These are phyloP conservation scores for Mechanitis mazaeus DNA, from an alignment of 2,888 invertebrate genomes.

Conservation along the genomic window DNA sequence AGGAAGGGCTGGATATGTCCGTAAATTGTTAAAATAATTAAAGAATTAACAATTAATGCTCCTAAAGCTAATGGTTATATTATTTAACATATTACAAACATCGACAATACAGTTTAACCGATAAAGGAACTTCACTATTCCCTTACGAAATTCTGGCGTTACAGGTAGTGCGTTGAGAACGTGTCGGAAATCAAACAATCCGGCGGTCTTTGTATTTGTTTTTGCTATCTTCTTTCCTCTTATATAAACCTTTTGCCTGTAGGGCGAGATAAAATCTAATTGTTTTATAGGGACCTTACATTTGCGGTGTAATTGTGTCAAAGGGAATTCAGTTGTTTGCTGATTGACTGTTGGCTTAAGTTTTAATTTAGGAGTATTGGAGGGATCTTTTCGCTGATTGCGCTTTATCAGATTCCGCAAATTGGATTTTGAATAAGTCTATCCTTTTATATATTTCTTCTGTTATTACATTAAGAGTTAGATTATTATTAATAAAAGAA, in stretches of 20 bases:
- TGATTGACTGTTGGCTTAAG: slow-evolving; percentile 22
- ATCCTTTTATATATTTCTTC: no score
- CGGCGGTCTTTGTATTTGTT: slow-evolving; percentile 36
- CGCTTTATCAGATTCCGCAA: no score
- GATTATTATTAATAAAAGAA: no score
- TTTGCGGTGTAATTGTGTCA: slow-evolving; percentile 4
- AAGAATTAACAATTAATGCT: no score
- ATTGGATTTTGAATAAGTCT: no score
- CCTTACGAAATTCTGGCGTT: slow-evolving; percentile 42
- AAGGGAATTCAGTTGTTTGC: slow-evolving; percentile 18
- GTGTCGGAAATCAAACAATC: slow-evolving; percentile 57
- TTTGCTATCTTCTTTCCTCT: slow-evolving; percentile 26
- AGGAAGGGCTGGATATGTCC: no score
- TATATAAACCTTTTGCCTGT: no score
- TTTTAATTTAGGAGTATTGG: slow-evolving; percentile 18
- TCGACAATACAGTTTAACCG: not conserved
- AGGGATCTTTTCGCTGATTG: slow-evolving; percentile 5
- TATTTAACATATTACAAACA: no score
- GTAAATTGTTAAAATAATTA: no score
- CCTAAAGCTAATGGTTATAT: no score
- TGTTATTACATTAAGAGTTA: no score
- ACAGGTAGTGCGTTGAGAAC: slow-evolving; percentile 44
- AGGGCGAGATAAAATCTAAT: slow-evolving; percentile 14
- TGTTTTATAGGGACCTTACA: not conserved
- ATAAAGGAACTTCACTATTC: slow-evolving; percentile 30